Evolutionary conservation across 1,140 invertebrate genomes (phyloP).

Genomic region (Trypoxylus dichotomus): DNA sequence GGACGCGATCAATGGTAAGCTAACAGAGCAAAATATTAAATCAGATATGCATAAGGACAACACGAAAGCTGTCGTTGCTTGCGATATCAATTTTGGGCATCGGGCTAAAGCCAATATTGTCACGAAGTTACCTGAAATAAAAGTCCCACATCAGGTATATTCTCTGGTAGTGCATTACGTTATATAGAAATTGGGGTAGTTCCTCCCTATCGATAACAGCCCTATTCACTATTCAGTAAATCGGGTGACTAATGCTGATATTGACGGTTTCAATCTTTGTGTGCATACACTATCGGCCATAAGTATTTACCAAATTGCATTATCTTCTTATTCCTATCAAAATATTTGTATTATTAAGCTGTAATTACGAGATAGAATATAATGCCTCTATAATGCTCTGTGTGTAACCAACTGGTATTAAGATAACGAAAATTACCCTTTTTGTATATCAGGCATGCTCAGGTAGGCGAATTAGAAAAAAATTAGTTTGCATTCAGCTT

Average conservation of each 20-base stretch:
- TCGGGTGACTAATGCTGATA: background rate
- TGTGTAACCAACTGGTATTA: too few relatives aligned
- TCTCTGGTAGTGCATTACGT: background rate
- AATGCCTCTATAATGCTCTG: too few relatives aligned
- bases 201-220: conserved; percentile 1
- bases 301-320: too few relatives aligned
- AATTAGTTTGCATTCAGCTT: too few relatives aligned
- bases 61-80: conserved; percentile 87
- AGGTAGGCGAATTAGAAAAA: too few relatives aligned
- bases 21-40: conserved; percentile 81
- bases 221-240: background rate
- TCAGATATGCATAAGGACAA: conserved; percentile 84
- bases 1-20: conserved; percentile 80
- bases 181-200: background rate
- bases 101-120: conserved; percentile 76
- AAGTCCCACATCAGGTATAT: background rate
- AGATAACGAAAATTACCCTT: too few relatives aligned
- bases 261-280: background rate
- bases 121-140: conserved; percentile 73
- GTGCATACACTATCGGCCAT: too few relatives aligned
- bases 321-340: too few relatives aligned
- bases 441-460: too few relatives aligned
- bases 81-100: conserved; percentile 73
- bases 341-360: too few relatives aligned
- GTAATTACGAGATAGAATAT: too few relatives aligned